Base-by-base conservation (phyloP, 2,888 invertebrate species). In the Eupithecia centaureata region DNA sequence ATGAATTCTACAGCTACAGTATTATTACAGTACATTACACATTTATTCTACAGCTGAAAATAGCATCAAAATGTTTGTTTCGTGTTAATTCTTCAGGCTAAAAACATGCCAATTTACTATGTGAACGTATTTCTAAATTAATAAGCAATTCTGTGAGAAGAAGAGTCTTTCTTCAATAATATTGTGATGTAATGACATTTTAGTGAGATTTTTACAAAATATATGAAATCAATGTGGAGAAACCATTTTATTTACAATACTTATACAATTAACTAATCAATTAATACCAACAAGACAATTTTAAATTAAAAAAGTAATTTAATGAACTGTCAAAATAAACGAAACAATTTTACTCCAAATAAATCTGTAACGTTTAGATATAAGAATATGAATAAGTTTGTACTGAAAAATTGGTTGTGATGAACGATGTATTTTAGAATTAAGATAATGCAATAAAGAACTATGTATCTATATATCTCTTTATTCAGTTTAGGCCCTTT, bases 401-500 rank as follows among this genome's bases (percentile, higher is more conserved):
- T 61, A 66, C 51, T 61, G 63, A 57, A 33, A 35, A 58, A 32
- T 54, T 54, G 30, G 30, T 35, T 71, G 64, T 71, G 70, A 70
- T 70, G 18, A 52, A 61, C 25, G 33, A 70, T 69, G 71, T 73
- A 71, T 47, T 67, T 38, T 75, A 72, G 69, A 22, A 15, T 28
- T 75, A 73, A 75, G 73, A 70, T 72, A 63, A 52, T 68, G 63
- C 60, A 75, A 75, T 76, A 76, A 76, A 76, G 69, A 72, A 42
- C 32, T 74, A 65, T 73, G 70, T 76, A 72, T 73, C 67, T 67
- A 71, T 73, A 58, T 69, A 73, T 75, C 73, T 73, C 73, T 75
- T 75, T 75, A 75, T 75, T 75, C 73, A 68, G 68, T 71, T 74
- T 73, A 73, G 75, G 75, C 73, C 75, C 75, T 75, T 67, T 54